Conservation (phyloP, 2,888 invertebrate genomes). For the Gymnoscelis rufifasciata region DNA sequence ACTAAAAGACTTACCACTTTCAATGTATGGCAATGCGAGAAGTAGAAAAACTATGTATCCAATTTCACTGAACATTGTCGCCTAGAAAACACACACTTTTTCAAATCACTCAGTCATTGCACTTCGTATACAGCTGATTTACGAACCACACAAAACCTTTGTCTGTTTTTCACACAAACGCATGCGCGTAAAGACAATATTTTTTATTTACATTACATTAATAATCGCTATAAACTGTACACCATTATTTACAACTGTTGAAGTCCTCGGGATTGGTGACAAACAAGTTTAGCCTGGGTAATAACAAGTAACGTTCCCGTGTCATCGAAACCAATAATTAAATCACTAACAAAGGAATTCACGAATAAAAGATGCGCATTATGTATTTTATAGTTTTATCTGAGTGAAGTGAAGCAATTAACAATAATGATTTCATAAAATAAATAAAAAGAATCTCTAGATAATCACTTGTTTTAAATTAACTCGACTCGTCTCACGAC, state of each 20-base stretch:
- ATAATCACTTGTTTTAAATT: too few relatives aligned
- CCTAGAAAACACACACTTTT: slow-evolving; percentile 67
- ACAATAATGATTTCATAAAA: too few relatives aligned
- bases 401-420: too few relatives aligned
- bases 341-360: slow-evolving; percentile 22
- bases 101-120: slow-evolving; percentile 76
- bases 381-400: too few relatives aligned
- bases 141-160: slow-evolving; percentile 80
- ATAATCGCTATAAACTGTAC: slow-evolving; percentile 43
- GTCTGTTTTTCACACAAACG: slow-evolving; percentile 78
- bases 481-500: too few relatives aligned
- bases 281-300: slow-evolving; percentile 58
- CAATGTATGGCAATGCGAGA: slow-evolving; percentile 83
- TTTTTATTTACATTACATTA: slow-evolving; percentile 76
- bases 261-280: slow-evolving; percentile 42
- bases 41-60: slow-evolving; percentile 84
- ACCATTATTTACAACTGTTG: slow-evolving; percentile 36
- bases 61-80: slow-evolving; percentile 82
- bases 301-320: slow-evolving; percentile 51
- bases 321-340: slow-evolving; percentile 24
- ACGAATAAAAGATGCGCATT: too few relatives aligned
- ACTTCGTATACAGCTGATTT: slow-evolving; percentile 78
- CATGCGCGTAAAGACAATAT: slow-evolving; percentile 78
- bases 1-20: slow-evolving; percentile 80
- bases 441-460: too few relatives aligned